These are phyloP conservation scores for Euglossa dilemma DNA, from an alignment of 1,140 invertebrate species.

Conservation along the genomic window DNA sequence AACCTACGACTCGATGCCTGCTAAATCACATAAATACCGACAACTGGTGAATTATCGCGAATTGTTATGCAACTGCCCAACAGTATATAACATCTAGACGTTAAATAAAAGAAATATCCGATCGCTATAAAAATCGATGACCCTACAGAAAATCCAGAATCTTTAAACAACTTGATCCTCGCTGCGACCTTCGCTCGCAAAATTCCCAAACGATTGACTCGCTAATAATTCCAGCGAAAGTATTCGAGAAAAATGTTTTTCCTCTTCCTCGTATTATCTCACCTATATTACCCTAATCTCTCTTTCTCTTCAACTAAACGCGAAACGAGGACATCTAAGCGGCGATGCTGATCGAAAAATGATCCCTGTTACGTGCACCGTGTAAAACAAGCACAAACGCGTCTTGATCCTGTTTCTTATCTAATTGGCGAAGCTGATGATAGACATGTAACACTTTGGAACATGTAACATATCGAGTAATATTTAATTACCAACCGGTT, in stretches of 20 bases:
- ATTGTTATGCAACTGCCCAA: too few species aligned
- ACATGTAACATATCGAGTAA: background rate
- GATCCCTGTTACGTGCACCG: background rate
- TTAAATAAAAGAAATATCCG: too few species aligned
- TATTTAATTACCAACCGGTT: slow-evolving; percentile 7
- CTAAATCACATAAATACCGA: too few species aligned
- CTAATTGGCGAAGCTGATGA: background rate
- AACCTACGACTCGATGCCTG: too few species aligned
- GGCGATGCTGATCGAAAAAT: background rate
- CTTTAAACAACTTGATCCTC: background rate
- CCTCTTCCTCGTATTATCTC: too few species aligned
- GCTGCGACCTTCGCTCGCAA: background rate
- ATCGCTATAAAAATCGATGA: too few species aligned
- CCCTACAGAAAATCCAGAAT: background rate
- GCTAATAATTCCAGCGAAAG: background rate
- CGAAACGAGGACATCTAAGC: background rate
- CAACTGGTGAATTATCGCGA: too few species aligned
- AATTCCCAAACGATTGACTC: background rate
- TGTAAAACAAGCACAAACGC: background rate
- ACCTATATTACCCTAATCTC: too few species aligned
- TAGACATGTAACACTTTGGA: background rate
- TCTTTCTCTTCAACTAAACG: background rate
- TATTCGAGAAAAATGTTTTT: background rate
- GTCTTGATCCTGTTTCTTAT: background rate
- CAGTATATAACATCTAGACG: too few species aligned